Conservation (phyloP, 2,888 invertebrate genomes). For the Drosophila borborema region DNA sequence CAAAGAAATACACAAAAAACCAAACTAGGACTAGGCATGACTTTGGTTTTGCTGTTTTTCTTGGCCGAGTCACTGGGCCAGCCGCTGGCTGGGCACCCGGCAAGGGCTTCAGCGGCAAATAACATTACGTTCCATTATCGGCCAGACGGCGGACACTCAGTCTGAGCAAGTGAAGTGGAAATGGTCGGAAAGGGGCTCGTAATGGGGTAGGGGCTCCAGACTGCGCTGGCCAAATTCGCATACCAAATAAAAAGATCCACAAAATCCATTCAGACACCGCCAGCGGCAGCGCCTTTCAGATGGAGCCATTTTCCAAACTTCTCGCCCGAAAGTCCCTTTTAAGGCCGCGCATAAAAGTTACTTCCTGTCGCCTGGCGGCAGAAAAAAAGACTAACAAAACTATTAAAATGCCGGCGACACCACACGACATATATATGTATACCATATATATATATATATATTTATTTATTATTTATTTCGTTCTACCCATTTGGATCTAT, state of each 20-base stretch:
- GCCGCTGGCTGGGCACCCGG: neutral
- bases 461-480: conserved; percentile 69
- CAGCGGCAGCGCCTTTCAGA: conserved; percentile 47
- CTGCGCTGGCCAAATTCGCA: conserved; percentile 1
- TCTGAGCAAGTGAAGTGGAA: conserved; percentile 21
- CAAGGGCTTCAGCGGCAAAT: conserved; percentile 31
- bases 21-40: conserved; percentile 22
- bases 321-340: conserved; percentile 54
- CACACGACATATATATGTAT: conserved; percentile 5
- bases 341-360: conserved; percentile 71
- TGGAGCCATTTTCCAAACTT: conserved; percentile 27
- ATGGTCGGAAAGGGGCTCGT: conserved; percentile 4
- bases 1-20: neutral
- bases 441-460: conserved; percentile 26
- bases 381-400: conserved; percentile 73
- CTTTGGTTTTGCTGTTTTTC: conserved; percentile 40
- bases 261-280: conserved; percentile 69
- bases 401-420: conserved; percentile 78
- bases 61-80: conserved; percentile 11
- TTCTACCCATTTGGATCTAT: conserved; percentile 15
- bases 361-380: conserved; percentile 64
- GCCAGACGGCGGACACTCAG: conserved; percentile 34
- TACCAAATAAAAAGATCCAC: conserved; percentile 71
- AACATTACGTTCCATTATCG: conserved; percentile 47
- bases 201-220: conserved; percentile 4